Base-by-base conservation (phyloP, 2,797 vertebrate genomes). In the Mormyrus proboscirostris region DNA sequence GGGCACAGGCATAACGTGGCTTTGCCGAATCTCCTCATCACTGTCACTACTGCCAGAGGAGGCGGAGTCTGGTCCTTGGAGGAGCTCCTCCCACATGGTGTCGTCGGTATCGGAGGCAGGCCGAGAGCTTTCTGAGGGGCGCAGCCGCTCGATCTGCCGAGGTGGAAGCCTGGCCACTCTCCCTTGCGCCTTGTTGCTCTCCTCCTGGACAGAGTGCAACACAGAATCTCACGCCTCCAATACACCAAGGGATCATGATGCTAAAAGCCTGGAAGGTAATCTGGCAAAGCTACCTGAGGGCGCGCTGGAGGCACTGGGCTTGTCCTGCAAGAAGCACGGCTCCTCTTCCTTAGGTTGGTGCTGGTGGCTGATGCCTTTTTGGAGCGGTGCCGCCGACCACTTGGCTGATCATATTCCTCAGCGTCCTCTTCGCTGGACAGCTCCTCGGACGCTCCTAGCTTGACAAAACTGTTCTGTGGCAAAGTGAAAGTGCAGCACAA, bases 81-180 rank as follows among this genome's bases (percentile, higher is more conserved):
- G 96, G 90, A 99, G 96, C 90, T 99, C 99, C 5, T 99, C 99
- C 98, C 98, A 98, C 88, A 99, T 90, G 90, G 97, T 97, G 91
- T 99, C 99, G 10, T 99, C 99, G 0, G 99, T 99, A 94, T 99
- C 99, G 0, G 99, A 99, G 91, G 97, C 97, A 0, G 96, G 97
- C 51, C 95, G 97, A 0, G 96, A 96, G 88, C 96, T 96, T 69
- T 95, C 95, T 0, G 94, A 96, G 9, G 96, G 96, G 44, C 95
- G 95, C 55, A 96, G 95, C 29, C 93, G 93, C n/a, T 95, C 93
- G 84, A 94, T 49, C 79, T 94, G 93, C 4, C 86, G 88, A 14
- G 93, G 91, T 12, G 92, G 93, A 65, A 79, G 83, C 41, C 92
- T 90, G 1, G 44, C 6, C 5, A 14, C 76, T 50, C 76, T 87